Conservation (phyloP, 2,113 vertebrate species). For the Hucho hucho region DNA sequence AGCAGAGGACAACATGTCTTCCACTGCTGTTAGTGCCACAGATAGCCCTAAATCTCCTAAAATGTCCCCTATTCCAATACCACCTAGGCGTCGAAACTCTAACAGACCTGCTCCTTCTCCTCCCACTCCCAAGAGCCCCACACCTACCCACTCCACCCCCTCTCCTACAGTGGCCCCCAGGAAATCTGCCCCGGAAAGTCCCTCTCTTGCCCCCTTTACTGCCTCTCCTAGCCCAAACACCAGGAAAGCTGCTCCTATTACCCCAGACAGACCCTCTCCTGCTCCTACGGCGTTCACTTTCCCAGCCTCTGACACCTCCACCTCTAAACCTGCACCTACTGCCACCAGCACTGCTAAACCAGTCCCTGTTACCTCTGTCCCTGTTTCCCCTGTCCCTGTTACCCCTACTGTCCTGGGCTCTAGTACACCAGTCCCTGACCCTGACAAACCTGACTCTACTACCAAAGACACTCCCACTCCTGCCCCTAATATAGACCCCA, state of each 20-base stretch:
- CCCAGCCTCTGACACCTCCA: constrained; percentile 46
- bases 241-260: constrained; percentile 50
- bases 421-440: background rate
- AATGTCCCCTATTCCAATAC: constrained; percentile 61
- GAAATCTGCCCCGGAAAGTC: background rate
- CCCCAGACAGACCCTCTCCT: constrained; percentile 28
- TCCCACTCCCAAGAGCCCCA: constrained; percentile 52
- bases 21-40: constrained; percentile 73
- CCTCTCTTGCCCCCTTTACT: background rate
- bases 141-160: constrained; percentile 57
- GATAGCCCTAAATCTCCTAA: constrained; percentile 61
- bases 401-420: background rate
- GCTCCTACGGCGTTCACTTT: constrained; percentile 17
- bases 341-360: constrained; percentile 44
- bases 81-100: constrained; percentile 66
- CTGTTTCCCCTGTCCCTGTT: constrained; percentile 12
- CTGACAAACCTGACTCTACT: background rate
- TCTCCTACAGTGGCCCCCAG: constrained; percentile 18
- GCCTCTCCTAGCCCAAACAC: background rate
- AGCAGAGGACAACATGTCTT: constrained; percentile 59
- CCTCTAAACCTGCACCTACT: constrained; percentile 55
- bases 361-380: constrained; percentile 23
- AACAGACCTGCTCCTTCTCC: constrained; percentile 56
- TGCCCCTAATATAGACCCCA: background rate
- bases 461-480: constrained; percentile 19